Evolutionary conservation across 2,888 invertebrate species (phyloP), one percentile per base, ranked within the genome.

Genomic region (Lydus trimaculatus): DNA sequence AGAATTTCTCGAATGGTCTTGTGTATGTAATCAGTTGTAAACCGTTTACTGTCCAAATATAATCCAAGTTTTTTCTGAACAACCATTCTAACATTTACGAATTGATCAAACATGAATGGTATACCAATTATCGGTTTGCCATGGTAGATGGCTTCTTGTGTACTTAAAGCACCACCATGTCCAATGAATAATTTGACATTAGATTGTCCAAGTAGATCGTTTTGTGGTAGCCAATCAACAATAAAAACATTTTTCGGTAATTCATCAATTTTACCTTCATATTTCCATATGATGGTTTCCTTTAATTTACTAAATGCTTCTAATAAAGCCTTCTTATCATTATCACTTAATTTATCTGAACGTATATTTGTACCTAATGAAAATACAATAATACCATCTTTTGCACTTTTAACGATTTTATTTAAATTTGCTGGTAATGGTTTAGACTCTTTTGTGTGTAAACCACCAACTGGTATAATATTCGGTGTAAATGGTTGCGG

Each of bases 221-320:
- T 72, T 48, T 67, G 65, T 9, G 69, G 72, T 15, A 70, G 59
- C 67, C 69, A 70, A 20, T 65, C 36, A 17, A 65, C 60, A 39
- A 66, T 67, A 8, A 67, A 61, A 0, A 67, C 69, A 63, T 70
- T 67, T 39, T 65, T 63, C 15, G 86, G 84, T 25, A 83, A 58
- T 64, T 80, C 76, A 3, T 73, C 72, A 63, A 82, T 73, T 15
- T 72, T 72, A 15, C 81, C 79, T 69, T 83, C 83, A 76, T 80
- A 84, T 76, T 85, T 86, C 85, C 84, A 85, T n/a, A 86, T 65
- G 6, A 86, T 81, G 9, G 79, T 80, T 72, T 85, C 83, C 28
- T 80, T 79, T 39, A 86, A 69, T 66, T 79, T 76, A 5, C 76
- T 73, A 69, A 86, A 85, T 11, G 82, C 84, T 33, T 76, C 73